Conservation (phyloP, 1,140 invertebrate genomes). For the Brachionus asplanchnoidis region DNA sequence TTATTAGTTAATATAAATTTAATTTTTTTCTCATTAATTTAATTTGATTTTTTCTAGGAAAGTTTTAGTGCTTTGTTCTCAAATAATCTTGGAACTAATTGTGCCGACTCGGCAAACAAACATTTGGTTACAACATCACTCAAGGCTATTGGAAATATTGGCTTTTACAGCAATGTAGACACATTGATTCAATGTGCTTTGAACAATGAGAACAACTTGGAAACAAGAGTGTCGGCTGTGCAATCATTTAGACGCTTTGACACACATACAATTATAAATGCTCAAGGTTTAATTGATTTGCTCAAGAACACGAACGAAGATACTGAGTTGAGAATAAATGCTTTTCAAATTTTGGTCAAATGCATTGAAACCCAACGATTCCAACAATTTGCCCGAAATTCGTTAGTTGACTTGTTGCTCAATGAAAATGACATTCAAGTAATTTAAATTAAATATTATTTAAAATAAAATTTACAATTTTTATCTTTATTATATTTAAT, state of each 20-base stretch:
- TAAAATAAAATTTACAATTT: background rate
- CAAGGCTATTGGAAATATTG: slow-evolving; percentile 37
- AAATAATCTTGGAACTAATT: background rate
- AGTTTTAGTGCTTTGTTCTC: background rate
- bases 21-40: background rate
- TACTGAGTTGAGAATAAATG: slow-evolving; percentile 41
- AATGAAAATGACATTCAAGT: slow-evolving; percentile 38
- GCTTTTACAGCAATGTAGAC: background rate
- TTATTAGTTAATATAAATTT: background rate
- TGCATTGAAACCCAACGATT: slow-evolving; percentile 15
- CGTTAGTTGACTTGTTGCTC: background rate
- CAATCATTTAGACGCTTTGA: slow-evolving; percentile 30
- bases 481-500: no score
- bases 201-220: background rate
- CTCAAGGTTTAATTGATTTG: slow-evolving; percentile 4
- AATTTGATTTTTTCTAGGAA: background rate
- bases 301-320: slow-evolving; percentile 9
- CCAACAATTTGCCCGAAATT: background rate
- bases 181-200: slow-evolving; percentile 10
- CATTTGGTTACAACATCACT: background rate
- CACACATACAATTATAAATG: background rate
- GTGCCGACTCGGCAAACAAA: background rate
- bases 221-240: slow-evolving; percentile 14
- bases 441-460: background rate
- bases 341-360: slow-evolving; percentile 23